Base-by-base conservation (phyloP, 2,113 vertebrate species). In the Catharus minimus region DNA sequence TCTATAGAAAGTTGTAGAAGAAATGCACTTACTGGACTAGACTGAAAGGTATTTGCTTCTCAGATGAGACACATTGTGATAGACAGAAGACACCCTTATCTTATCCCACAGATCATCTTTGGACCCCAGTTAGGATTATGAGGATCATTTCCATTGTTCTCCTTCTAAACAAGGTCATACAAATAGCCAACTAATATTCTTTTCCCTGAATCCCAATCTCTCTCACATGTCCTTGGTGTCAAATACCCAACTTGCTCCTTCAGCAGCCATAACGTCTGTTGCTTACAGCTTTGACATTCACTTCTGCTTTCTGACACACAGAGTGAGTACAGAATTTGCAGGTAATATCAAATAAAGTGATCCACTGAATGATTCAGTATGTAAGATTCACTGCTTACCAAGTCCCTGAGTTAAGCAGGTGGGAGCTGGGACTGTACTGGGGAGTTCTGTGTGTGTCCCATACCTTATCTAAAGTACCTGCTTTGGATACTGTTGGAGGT, bases 361-460 rank as follows among this genome's bases (percentile, higher is more conserved):
- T 38, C 26, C 58, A 5, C 41, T 41, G 50, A 82, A 52, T 38
- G 39, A 20, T 46, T 73, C 67, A 23, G 15, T 62, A 4, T 16
- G 52, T 80, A 62, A 46, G 50, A 76, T 68, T 69, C 56, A 46
- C 15, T 57, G 22, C 27, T 3, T 15, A 62, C 27, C 26, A 39
- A 38, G 32, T 66, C 52, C 26, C 36, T 4, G 4, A 32, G 38
- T 74, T 69, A 53, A 86, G 22, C 8, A 66, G n/a, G 28, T 52
- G 18, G 41, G 76, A 77, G 23, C 28, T 77, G 38, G 20, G 24
- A 38, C 53, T 44, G 10, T 76, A 14, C 19, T 9, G 8, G 11
- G 30, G 18, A 49, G 33, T 75, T 61, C 21, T 15, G 0, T 39
- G 3, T 53, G 27, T 4, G 1, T 55, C 22, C 16, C 3, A 10